phyloP scores from a whole-genome alignment of 2,797 vertebrate species.

The Aulostomus chinensis region DNA sequence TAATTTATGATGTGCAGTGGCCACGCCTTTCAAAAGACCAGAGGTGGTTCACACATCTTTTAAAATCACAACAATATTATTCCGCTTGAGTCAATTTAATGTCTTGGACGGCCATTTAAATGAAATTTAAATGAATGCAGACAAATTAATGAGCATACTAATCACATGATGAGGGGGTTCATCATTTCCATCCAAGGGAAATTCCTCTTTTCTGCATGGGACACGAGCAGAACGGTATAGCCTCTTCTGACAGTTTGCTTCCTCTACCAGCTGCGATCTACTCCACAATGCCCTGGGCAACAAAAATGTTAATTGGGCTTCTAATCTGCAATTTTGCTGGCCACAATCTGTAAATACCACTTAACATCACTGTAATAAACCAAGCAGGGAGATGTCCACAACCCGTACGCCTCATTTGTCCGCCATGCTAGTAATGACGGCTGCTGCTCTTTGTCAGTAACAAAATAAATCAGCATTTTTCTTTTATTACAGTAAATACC shows the following conservation, averaged over 20 bases:
- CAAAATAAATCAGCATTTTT: too few relatives aligned
- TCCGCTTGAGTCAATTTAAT: slow-evolving; percentile 70
- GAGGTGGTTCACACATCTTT: slow-evolving; percentile 54
- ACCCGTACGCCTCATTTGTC: slow-evolving; percentile 18
- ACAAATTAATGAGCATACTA: slow-evolving; percentile 71
- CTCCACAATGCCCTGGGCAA: slow-evolving; percentile 74
- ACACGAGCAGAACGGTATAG: slow-evolving; percentile 22
- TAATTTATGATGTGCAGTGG: background rate
- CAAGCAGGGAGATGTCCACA: slow-evolving; percentile 50
- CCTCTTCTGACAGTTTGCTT: slow-evolving; percentile 52
- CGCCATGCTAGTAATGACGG: slow-evolving; percentile 5
- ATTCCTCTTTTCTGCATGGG: slow-evolving; percentile 31
- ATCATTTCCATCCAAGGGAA: slow-evolving; percentile 64
- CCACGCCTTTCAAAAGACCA: slow-evolving; percentile 37
- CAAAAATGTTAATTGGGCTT: slow-evolving; percentile 84
- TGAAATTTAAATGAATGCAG: slow-evolving; percentile 75
- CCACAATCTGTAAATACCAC: slow-evolving; percentile 80
- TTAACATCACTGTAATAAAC: slow-evolving; percentile 72
- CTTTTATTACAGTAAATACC: background rate
- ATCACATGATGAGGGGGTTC: slow-evolving; percentile 66
- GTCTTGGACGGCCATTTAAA: slow-evolving; percentile 71
- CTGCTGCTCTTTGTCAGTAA: background rate
- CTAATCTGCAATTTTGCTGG: slow-evolving; percentile 80
- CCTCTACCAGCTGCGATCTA: slow-evolving; percentile 66
- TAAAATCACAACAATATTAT: slow-evolving; percentile 77